Base-by-base conservation (phyloP, 2,797 vertebrate genomes). In the Myripristis murdjan region DNA sequence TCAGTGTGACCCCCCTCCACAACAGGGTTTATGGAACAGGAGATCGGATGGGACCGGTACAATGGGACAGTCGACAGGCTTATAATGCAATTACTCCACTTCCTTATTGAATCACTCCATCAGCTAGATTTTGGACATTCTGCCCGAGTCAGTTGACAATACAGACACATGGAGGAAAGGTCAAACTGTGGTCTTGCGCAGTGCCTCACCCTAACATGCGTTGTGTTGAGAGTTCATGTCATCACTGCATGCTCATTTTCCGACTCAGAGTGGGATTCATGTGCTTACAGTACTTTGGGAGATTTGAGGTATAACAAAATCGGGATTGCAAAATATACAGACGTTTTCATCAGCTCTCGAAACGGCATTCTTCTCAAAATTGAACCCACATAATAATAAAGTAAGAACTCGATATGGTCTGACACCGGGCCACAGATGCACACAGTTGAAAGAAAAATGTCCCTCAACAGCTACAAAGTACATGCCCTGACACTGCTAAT, bases 21-120 rank as follows among this genome's bases (percentile, higher is more conserved):
- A 35, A 64, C 67, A 39, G 51, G 70, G 71, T 76, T 86, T 77
- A 79, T 74, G 73, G 78, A 78, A 84, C 72, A 83, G 76, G 80
- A 90, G 80, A 89, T 89, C 77, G 77, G 83, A 88, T 70, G 83
- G 68, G 65, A 61, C 58, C 59, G 26, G 70, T 83, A 90, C 90
- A 86, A 83, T 77, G 74, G 76, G 68, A 76, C 72, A 82, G 73
- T 76, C 72, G 79, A 89, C 79, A 60, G 63, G 68, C 82, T 89
- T 85, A 79, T 88, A 85, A 93, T 88, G 64, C 56, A 92, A 92
- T 94, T 90, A 93, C 82, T 64, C 59, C 11, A 66, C 88, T 92
- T 92, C 89, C 87, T 93, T 88, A 93, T 92, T 91, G 84, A 90
- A 92, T 91, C 84, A 89, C 64, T 81, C 53, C 73, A 80, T 89